Conservation (phyloP, 2,797 vertebrate species). For the Halcyon leucocephala region DNA sequence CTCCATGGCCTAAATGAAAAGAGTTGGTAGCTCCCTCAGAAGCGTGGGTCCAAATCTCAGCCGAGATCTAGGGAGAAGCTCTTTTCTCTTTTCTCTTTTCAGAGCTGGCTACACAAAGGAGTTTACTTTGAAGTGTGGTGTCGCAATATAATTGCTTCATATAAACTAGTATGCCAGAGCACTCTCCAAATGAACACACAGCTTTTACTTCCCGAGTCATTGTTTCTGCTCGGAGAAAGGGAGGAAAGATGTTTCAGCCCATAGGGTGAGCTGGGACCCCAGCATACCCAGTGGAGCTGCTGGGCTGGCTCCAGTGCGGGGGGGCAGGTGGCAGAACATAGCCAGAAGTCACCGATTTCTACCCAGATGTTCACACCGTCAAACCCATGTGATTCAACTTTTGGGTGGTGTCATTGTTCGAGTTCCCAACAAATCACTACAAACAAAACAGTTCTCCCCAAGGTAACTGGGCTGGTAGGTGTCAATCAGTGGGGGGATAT, state of each 20-base stretch:
- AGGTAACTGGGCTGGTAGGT: not conserved
- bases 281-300: rapidly evolving
- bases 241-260: not conserved
- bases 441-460: not conserved
- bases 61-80: not conserved
- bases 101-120: not conserved
- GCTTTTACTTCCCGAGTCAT: not conserved
- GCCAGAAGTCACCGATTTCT: not conserved
- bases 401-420: not conserved
- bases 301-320: not conserved
- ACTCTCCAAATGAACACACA: not conserved
- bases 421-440: not conserved
- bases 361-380: not conserved
- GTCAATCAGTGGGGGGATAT: not conserved
- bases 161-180: not conserved
- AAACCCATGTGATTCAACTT: not conserved
- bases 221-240: not conserved
- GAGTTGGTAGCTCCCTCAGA: not conserved
- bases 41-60: not conserved
- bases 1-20: conserved; percentile 9
- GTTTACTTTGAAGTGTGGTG: conserved; percentile 13
- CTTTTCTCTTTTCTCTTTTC: conserved; percentile 21
- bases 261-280: rapidly evolving
- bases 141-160: not conserved
- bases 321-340: not conserved